phyloP scores from a whole-genome alignment of 2,797 vertebrate genomes.

The Sebastes reedi region DNA sequence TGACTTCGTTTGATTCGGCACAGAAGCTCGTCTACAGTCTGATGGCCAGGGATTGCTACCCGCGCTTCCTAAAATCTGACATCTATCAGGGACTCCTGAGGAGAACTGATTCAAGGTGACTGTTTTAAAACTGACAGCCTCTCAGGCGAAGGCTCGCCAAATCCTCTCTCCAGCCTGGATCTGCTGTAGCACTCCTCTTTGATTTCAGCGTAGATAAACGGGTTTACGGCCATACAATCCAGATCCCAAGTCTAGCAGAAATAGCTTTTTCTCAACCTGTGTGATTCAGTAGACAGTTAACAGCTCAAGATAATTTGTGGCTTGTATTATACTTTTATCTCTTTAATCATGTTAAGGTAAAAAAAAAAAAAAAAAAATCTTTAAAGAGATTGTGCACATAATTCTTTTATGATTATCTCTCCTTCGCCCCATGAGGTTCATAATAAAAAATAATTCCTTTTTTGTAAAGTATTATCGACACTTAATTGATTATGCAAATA shows the following conservation, averaged over 20 bases:
- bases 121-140: conserved; percentile 54
- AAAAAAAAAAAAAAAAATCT: conserved; percentile 8
- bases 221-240: conserved; percentile 52
- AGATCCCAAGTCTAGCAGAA: conserved; percentile 34
- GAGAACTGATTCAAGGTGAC: conserved; percentile 86
- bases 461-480: conserved; percentile 73
- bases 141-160: conserved; percentile 26
- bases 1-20: conserved; percentile 91
- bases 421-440: background rate
- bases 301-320: conserved; percentile 32
- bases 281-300: conserved; percentile 62
- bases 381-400: conserved; percentile 26
- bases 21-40: conserved; percentile 92
- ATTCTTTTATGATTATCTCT: conserved; percentile 13
- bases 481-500: conserved; percentile 48
- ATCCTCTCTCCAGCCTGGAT: conserved; percentile 40
- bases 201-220: conserved; percentile 61
- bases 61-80: conserved; percentile 94
- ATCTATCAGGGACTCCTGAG: conserved; percentile 88
- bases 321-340: conserved; percentile 44
- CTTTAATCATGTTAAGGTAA: conserved; percentile 30
- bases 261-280: conserved; percentile 52
- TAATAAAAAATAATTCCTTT: conserved; percentile 1
- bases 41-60: conserved; percentile 96
- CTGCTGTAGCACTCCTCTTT: conserved; percentile 48